Conservation (phyloP, 2,797 vertebrate genomes). For the Caiman crocodilus region DNA sequence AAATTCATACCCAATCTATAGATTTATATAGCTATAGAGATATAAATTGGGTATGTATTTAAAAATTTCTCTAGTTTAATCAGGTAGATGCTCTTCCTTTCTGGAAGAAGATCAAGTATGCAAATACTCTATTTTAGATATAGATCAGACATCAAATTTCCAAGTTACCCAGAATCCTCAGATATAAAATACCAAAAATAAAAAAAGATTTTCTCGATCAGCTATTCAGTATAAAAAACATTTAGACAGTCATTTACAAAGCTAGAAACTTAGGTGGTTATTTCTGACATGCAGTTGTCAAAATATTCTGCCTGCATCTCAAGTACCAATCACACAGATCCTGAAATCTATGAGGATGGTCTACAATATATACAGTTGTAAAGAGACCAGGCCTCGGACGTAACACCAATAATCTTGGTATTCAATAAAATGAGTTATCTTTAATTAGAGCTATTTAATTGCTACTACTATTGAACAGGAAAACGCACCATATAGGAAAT, state of each 20-base stretch:
- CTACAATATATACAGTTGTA: background rate
- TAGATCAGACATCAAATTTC: background rate
- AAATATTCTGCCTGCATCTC: slow-evolving; percentile 46
- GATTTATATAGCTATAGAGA: too few relatives aligned
- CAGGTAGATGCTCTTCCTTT: background rate
- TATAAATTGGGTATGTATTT: background rate
- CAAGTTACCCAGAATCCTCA: background rate
- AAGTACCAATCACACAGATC: slow-evolving; percentile 17
- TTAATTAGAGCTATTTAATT: slow-evolving; percentile 38
- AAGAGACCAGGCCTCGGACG: slow-evolving; percentile 39
- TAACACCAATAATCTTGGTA: slow-evolving; percentile 24
- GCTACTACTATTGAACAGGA: background rate
- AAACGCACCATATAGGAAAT: background rate
- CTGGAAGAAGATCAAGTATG: background rate
- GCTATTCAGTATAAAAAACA: slow-evolving; percentile 15
- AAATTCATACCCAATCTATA: too few relatives aligned
- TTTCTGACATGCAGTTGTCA: slow-evolving; percentile 28
- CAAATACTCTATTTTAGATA: slow-evolving; percentile 13
- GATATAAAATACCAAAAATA: background rate
- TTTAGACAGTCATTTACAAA: slow-evolving; percentile 50
- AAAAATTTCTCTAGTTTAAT: slow-evolving; percentile 35
- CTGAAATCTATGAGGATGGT: slow-evolving; percentile 23
- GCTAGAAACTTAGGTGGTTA: slow-evolving; percentile 53
- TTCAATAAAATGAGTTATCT: slow-evolving; percentile 1
- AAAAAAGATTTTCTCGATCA: slow-evolving; percentile 39